phyloP scores from a whole-genome alignment of 2,113 vertebrate species.

The Corydoras maculifer region DNA sequence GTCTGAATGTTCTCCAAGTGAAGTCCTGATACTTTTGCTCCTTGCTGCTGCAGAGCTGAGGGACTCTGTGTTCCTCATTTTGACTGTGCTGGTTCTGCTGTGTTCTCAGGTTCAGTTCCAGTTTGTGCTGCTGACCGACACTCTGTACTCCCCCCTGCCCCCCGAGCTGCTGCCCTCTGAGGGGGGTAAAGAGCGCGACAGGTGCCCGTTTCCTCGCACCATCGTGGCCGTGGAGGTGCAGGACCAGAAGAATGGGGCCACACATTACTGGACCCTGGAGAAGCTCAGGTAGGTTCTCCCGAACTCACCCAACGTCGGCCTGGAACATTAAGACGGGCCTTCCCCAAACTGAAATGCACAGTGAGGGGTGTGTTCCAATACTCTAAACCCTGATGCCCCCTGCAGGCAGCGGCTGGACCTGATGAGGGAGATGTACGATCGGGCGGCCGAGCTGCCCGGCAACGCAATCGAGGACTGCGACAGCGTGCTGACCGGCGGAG shows the following conservation, averaged over 20 bases:
- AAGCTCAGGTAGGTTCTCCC: conserved; percentile 78
- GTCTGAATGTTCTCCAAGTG: not conserved
- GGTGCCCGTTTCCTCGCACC: conserved; percentile 83
- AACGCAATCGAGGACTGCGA: conserved; percentile 80
- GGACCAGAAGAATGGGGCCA: conserved; percentile 95
- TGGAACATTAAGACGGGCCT: not conserved
- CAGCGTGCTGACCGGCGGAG: conserved; percentile 84
- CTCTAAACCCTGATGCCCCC: conserved; percentile 24
- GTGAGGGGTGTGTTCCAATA: no score
- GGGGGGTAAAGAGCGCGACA: conserved; percentile 77
- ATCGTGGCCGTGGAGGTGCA: conserved; percentile 95
- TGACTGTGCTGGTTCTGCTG: not conserved
- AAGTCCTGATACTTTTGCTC: no score
- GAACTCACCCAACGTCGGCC: not conserved
- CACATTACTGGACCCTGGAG: conserved; percentile 94
- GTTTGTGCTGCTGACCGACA: conserved; percentile 93
- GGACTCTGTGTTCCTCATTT: no score
- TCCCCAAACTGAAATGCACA: no score
- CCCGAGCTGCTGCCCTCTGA: conserved; percentile 84
- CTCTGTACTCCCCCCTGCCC: conserved; percentile 88
- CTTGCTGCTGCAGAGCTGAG: no score
- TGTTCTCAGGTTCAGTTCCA: conserved; percentile 91
- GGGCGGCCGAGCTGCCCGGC: conserved; percentile 88
- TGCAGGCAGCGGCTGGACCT: conserved; percentile 87
- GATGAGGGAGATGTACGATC: conserved; percentile 97